Evolutionary conservation across 2,888 invertebrate genomes (phyloP), one percentile per base, ranked within the genome.

Genomic region (Cancer borealis): DNA sequence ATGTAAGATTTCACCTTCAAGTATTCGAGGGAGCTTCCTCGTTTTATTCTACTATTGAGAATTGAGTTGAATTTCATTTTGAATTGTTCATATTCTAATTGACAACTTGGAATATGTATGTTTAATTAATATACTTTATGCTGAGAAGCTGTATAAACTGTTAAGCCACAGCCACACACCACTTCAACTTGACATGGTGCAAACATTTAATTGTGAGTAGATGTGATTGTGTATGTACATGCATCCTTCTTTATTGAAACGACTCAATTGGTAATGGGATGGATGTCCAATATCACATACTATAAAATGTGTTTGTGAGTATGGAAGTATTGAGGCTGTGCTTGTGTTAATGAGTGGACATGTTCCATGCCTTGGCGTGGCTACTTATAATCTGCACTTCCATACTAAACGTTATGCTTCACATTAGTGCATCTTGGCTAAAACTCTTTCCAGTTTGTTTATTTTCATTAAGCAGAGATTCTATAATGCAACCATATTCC

Each of bases 1-100:
- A 39, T 84, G 84, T 84, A 84, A 84, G 84, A 84, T 84, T 84
- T 39, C 39, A 84, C 84, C 17, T 39, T 84, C 14, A 84, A 84
- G 84, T 84, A 84, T 84, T 84, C 17, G 39, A 84, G 84, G 84
- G 84, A 39, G 84, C 84, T 39, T 84, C 84, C 84, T 84, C 39
- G 4, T 39, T 10, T 30, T n/a, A 8, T 84, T 39, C 14, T 84
- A 39, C 39, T 21, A 84, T 17, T 73, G 73, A 73, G 6, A 39
- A 39, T 84, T 30, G 5, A 14, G 39, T 84, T 84, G 84, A 84
- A 84, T 84, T 84, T 39, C 3, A 84, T 84, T 84, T 30, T 30
- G 14, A 14, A 4, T 84, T 12, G 17, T 84, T 39, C 39, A 14
- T 84, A 39, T 39, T 30, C 10, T 39, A 14, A 84, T 84, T 0